Evolutionary conservation across 2,888 invertebrate species (phyloP).

Genomic region (Rhaphigaster nebulosa): DNA sequence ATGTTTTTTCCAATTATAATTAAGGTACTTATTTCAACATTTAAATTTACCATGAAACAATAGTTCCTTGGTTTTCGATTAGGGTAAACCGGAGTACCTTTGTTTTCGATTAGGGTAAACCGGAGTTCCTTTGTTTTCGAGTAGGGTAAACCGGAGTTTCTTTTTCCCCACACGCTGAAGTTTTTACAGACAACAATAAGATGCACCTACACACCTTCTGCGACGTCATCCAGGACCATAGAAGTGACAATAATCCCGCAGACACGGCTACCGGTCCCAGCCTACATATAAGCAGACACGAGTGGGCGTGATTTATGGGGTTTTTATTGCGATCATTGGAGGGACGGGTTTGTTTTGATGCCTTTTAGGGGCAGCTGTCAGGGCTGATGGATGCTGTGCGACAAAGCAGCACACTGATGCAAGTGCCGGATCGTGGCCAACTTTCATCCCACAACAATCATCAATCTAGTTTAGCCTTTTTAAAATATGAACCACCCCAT

Average conservation of each 20-base stretch:
- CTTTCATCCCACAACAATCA: conserved; percentile 46
- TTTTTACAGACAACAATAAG: neutral
- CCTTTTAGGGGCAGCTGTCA: conserved; percentile 52
- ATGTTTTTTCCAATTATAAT: too few relatives aligned
- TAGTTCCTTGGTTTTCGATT: too few relatives aligned
- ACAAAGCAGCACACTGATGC: conserved; percentile 26
- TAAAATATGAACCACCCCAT: conserved; percentile 44
- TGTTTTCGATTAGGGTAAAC: too few relatives aligned
- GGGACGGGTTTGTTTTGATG: conserved; percentile 50
- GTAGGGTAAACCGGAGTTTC: neutral
- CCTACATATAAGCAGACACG: conserved; percentile 48
- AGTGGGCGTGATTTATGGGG: conserved; percentile 49
- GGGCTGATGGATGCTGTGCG: conserved; percentile 21
- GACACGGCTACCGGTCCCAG: conserved; percentile 35
- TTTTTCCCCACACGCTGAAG: neutral
- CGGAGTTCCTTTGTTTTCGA: too few relatives aligned
- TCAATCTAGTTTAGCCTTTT: conserved; percentile 49
- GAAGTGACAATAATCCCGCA: conserved; percentile 13
- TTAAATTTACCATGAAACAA: too few relatives aligned
- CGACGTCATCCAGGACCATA: neutral
- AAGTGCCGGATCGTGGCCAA: conserved; percentile 50
- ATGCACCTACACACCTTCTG: neutral
- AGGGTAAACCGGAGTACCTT: neutral
- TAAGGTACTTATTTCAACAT: too few relatives aligned
- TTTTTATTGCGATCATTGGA: conserved; percentile 29